phyloP scores from a whole-genome alignment of 2,888 invertebrate species.

The Orthosia gothica region DNA sequence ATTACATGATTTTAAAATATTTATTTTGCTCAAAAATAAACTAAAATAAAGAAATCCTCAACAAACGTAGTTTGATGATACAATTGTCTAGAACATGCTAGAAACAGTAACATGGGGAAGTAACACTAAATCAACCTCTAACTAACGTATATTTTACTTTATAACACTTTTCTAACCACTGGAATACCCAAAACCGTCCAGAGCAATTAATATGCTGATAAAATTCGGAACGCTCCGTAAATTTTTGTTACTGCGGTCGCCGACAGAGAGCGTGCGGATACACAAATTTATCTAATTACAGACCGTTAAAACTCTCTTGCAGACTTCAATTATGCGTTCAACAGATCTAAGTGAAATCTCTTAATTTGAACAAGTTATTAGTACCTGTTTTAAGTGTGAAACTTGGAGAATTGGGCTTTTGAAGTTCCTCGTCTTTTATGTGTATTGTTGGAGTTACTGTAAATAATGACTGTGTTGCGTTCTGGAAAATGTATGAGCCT shows the following conservation, averaged over 20 bases:
- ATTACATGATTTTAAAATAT: no score
- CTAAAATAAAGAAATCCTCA: not conserved
- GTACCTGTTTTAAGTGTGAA: conserved; percentile 67
- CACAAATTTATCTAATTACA: conserved; percentile 72
- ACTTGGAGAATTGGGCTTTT: conserved; percentile 61
- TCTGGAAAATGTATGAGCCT: conserved; percentile 5
- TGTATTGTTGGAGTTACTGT: conserved; percentile 40
- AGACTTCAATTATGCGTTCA: conserved; percentile 70
- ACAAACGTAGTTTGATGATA: not conserved
- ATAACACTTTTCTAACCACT: conserved; percentile 24
- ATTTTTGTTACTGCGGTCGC: conserved; percentile 65
- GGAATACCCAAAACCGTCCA: conserved; percentile 27
- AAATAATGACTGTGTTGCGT: conserved; percentile 34
- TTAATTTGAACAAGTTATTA: conserved; percentile 72
- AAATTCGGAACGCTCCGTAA: conserved; percentile 54
- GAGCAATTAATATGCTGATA: conserved; percentile 61
- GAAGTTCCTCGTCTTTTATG: conserved; percentile 48
- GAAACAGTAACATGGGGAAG: not conserved
- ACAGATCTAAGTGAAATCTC: conserved; percentile 71
- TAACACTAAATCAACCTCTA: not conserved
- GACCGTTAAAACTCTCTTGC: conserved; percentile 67
- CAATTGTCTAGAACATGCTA: not conserved
- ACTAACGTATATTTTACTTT: not conserved
- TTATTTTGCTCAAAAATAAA: no score
- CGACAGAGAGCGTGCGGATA: conserved; percentile 60